phyloP scores from a whole-genome alignment of 1,140 invertebrate genomes.

The Cydia fagiglandana region DNA sequence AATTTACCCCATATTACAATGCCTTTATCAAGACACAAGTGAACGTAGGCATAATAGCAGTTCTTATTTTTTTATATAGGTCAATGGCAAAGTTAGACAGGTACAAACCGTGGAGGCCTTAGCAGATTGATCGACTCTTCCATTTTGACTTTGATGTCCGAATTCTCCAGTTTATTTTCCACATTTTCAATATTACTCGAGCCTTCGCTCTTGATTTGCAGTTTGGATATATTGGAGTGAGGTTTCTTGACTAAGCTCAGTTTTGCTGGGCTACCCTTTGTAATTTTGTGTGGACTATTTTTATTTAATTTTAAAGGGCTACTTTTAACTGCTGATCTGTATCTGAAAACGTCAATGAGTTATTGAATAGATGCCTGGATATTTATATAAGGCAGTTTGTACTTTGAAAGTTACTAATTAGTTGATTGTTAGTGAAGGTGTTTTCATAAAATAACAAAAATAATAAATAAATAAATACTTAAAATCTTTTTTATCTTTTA shows the following conservation, averaged over 20 bases:
- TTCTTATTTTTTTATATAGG: background rate
- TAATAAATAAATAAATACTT: no score
- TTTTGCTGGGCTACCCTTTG: conserved; percentile 1
- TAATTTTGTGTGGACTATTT: background rate
- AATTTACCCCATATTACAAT: background rate
- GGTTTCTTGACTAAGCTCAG: conserved; percentile 32
- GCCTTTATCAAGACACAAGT: background rate
- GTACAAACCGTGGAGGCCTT: conserved; percentile 35
- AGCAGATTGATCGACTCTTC: conserved; percentile 50
- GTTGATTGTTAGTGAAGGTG: no score
- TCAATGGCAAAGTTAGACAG: conserved; percentile 17
- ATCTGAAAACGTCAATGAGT: conserved; percentile 38
- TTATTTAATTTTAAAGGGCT: conserved; percentile 10
- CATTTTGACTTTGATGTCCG: conserved; percentile 33
- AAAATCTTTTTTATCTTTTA: no score
- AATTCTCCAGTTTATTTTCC: conserved; percentile 32
- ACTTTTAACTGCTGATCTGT: conserved; percentile 35
- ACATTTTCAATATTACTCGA: conserved; percentile 41
- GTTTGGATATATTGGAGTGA: background rate
- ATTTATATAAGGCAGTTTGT: no score
- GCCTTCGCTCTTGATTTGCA: conserved; percentile 37
- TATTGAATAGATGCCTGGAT: background rate
- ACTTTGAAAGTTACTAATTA: no score
- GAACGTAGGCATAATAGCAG: background rate
- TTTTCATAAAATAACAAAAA: no score